phyloP scores from a whole-genome alignment of 1,140 invertebrate species.

The Holotrichia oblita region DNA sequence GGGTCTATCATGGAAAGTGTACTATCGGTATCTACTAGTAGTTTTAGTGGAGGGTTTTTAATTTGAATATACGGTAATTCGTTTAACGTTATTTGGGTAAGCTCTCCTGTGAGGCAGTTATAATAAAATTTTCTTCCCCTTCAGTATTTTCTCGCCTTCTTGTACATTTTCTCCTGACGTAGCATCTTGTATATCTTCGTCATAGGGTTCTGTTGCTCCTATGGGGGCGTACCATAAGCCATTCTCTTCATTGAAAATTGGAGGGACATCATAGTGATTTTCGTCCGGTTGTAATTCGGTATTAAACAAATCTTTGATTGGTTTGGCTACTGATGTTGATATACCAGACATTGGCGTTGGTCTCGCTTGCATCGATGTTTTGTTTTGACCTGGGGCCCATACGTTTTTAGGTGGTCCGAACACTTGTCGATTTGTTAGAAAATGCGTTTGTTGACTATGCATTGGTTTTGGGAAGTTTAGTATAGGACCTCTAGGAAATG shows the following conservation, averaged over 20 bases:
- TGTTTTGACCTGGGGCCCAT: too few species aligned
- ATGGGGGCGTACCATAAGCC: slow-evolving; percentile 24
- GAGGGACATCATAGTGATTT: background rate
- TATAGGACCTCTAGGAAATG: background rate
- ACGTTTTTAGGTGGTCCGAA: too few species aligned
- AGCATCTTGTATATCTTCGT: background rate
- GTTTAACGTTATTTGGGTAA: background rate
- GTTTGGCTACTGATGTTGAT: background rate
- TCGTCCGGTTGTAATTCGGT: background rate
- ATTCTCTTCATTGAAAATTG: slow-evolving; percentile 12
- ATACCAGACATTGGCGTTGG: too few species aligned
- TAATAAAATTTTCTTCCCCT: slow-evolving; percentile 15
- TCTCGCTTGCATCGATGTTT: too few species aligned
- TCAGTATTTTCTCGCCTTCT: background rate
- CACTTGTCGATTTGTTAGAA: too few species aligned
- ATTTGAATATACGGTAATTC: slow-evolving; percentile 23
- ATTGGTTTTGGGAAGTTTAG: background rate
- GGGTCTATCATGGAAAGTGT: slow-evolving; percentile 7
- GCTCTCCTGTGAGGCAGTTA: slow-evolving; percentile 10
- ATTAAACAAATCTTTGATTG: background rate
- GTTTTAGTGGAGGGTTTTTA: background rate
- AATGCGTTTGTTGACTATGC: too few species aligned
- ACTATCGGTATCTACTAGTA: too few species aligned
- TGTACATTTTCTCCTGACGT: background rate
- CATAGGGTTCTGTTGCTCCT: background rate